phyloP scores from a whole-genome alignment of 2,113 vertebrate species.

The Oceanodroma tethys region DNA sequence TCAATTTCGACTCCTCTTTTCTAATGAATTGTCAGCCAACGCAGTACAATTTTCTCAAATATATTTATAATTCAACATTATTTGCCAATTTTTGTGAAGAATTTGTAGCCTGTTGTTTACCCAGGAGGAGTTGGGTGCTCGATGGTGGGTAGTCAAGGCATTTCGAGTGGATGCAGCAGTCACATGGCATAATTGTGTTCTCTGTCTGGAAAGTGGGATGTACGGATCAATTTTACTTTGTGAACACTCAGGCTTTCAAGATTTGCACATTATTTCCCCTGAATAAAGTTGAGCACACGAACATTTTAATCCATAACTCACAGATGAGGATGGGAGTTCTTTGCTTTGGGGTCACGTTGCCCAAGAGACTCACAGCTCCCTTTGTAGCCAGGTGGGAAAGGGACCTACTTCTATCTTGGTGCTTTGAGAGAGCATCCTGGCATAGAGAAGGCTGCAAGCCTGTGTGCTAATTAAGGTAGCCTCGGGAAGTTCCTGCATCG shows the following conservation, averaged over 20 bases:
- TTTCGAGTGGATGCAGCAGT: not conserved
- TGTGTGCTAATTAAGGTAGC: not conserved
- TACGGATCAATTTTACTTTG: not conserved
- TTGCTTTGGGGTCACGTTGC: not conserved
- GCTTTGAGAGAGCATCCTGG: not conserved
- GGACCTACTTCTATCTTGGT: not conserved
- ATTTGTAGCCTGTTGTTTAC: not conserved
- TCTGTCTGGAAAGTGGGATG: not conserved
- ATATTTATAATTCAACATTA: constrained; percentile 27
- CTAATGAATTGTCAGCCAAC: constrained; percentile 14
- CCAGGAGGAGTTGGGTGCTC: not conserved
- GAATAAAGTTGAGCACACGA: not conserved
- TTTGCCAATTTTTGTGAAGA: not conserved
- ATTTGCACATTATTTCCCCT: not conserved
- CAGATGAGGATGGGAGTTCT: not conserved
- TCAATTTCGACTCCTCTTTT: constrained; percentile 29
- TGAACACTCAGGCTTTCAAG: not conserved
- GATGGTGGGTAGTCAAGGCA: not conserved
- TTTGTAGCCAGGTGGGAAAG: not conserved
- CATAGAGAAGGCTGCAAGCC: not conserved
- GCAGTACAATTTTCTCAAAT: not conserved
- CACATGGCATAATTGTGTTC: not conserved
- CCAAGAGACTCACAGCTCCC: not conserved
- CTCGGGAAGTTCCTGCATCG: not conserved
- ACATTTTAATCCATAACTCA: not conserved